Percentiles rank a stretch among this genome's conserved stretches.
Conservation (phyloP, 2,888 invertebrate species). For the Drepana falcataria region DNA sequence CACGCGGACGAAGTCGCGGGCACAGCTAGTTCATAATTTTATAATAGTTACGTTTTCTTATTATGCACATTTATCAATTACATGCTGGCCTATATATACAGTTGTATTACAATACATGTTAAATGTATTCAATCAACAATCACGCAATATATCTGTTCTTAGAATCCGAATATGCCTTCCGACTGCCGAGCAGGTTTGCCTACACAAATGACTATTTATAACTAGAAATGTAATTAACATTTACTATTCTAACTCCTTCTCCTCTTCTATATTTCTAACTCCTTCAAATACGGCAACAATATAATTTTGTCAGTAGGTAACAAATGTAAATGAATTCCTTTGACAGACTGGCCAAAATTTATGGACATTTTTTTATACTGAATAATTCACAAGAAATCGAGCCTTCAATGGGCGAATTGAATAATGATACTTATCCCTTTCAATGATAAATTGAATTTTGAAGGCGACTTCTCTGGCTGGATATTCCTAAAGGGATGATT, state of each 20-base stretch:
- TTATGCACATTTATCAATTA: too few species aligned
- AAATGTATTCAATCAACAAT: not conserved
- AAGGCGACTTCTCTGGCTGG: not conserved
- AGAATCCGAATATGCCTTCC: slow-evolving; percentile 5
- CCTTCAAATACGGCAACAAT: not conserved
- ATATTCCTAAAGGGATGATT: not conserved
- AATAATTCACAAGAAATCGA: not conserved
- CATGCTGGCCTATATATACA: not conserved
- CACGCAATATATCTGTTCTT: not conserved
- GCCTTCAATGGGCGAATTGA: not conserved
- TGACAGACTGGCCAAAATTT: not conserved
- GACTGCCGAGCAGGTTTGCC: slow-evolving; percentile 25
- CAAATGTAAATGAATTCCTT: not conserved
- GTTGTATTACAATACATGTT: not conserved
- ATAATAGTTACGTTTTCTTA: too few species aligned
- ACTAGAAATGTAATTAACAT: too few species aligned
- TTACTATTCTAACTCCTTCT: too few species aligned
- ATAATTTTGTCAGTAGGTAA: not conserved
- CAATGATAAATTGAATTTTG: not conserved
- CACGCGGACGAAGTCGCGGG: too few species aligned
- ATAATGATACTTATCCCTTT: not conserved
- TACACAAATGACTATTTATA: slow-evolving; percentile 26
- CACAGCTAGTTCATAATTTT: too few species aligned
- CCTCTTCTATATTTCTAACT: too few species aligned
- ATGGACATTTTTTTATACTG: not conserved